phyloP scores from a whole-genome alignment of 1,140 invertebrate species.

The Calycopis cecrops region DNA sequence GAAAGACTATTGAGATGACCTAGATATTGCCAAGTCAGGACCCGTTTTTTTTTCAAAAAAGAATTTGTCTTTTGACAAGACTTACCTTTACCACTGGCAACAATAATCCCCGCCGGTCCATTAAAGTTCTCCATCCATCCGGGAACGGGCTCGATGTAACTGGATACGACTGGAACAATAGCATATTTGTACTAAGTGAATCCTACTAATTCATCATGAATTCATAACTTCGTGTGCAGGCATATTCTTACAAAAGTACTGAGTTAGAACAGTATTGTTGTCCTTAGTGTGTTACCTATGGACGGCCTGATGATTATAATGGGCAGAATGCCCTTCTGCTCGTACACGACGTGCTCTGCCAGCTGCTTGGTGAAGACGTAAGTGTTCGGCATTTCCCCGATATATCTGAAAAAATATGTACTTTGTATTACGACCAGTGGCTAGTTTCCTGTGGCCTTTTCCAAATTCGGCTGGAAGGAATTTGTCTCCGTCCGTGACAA shows the following conservation, averaged over 20 bases:
- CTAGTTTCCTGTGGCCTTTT: no score
- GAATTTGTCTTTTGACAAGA: no score
- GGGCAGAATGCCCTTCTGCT: slow-evolving; percentile 83
- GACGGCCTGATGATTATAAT: slow-evolving; percentile 91
- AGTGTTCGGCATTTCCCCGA: slow-evolving; percentile 87
- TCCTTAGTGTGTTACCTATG: no score
- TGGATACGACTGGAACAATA: slow-evolving; percentile 77
- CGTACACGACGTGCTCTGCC: slow-evolving; percentile 84
- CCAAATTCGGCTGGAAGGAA: no score
- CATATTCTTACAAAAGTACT: no score
- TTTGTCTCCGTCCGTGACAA: no score
- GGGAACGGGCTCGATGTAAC: slow-evolving; percentile 78
- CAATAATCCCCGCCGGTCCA: slow-evolving; percentile 87
- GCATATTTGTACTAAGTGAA: background rate
- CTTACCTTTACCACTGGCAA: slow-evolving; percentile 84
- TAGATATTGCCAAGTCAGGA: no score
- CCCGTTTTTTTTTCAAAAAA: no score
- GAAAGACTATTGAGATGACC: no score
- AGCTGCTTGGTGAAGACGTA: slow-evolving; percentile 91
- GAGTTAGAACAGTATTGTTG: no score
- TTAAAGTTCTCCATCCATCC: slow-evolving; percentile 98
- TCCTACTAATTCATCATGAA: no score
- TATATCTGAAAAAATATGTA: slow-evolving; percentile 66
- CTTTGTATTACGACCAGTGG: background rate
- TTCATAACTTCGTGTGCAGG: no score